These are phyloP conservation scores for Conchocele bisecta DNA, from an alignment of 2,888 invertebrate species.

Conservation along the genomic window DNA sequence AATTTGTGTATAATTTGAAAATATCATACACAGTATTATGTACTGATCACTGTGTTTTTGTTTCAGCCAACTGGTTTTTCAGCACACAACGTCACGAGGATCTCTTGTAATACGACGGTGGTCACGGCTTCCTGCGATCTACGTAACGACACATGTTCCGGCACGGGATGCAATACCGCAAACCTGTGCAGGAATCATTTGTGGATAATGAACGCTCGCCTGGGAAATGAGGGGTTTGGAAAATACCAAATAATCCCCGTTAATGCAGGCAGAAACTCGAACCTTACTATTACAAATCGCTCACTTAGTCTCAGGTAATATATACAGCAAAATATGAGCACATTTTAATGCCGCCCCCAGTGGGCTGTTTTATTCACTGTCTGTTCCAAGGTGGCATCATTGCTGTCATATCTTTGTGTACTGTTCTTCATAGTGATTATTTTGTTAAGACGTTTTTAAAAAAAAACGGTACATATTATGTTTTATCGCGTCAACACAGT, in stretches of 20 bases:
- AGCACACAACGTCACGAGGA: neutral
- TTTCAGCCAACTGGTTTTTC: neutral
- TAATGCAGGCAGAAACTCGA: slow-evolving; percentile 28
- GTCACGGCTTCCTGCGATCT: slow-evolving; percentile 14
- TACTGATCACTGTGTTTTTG: neutral
- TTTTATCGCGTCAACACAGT: too few relatives aligned
- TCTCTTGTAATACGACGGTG: neutral
- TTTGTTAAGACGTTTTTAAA: too few relatives aligned
- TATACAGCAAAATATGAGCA: too few relatives aligned
- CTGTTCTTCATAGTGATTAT: too few relatives aligned
- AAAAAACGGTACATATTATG: too few relatives aligned
- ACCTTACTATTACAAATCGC: slow-evolving; percentile 16
- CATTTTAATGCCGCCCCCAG: too few relatives aligned
- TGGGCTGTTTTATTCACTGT: too few relatives aligned
- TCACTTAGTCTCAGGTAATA: slow-evolving; percentile 22
- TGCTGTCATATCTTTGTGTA: too few relatives aligned
- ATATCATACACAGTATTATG: too few relatives aligned
- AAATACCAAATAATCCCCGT: slow-evolving; percentile 11
- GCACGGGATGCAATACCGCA: neutral
- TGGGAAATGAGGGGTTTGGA: slow-evolving; percentile 24
- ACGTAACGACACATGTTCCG: slow-evolving; percentile 7
- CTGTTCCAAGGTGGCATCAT: too few relatives aligned
- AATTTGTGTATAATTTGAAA: too few relatives aligned
- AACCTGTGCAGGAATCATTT: slow-evolving; percentile 7
- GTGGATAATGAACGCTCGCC: slow-evolving; percentile 28